A percentile compares a stretch with the other conserved stretches of the same genome.
Evolutionary conservation across 2,888 invertebrate genomes (phyloP).

Genomic region (Coleophora deauratella): DNA sequence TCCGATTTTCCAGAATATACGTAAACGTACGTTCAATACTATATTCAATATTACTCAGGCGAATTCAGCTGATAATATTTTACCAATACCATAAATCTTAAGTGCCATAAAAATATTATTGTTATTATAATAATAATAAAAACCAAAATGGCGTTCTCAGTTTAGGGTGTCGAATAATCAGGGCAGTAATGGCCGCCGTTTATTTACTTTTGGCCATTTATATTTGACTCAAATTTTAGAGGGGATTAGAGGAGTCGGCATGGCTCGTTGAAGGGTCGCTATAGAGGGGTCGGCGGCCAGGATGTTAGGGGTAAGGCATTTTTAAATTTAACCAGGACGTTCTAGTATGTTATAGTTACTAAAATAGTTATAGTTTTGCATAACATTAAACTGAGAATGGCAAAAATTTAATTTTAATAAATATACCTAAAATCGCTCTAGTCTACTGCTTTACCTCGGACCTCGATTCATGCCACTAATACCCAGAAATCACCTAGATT

Average conservation of each 20-base stretch:
- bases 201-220: conserved; percentile 71
- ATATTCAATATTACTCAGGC: too few relatives aligned
- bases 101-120: background rate
- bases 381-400: too few relatives aligned
- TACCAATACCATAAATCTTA: conserved; percentile 28
- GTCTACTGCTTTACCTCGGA: too few relatives aligned
- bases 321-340: background rate
- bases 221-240: conserved; percentile 44
- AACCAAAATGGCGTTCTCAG: conserved; percentile 56
- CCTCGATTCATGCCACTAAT: too few relatives aligned
- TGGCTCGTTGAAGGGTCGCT: conserved; percentile 57
- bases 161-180: conserved; percentile 61
- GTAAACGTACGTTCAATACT: too few relatives aligned
- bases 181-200: conserved; percentile 64
- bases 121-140: conserved; percentile 28
- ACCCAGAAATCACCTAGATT: too few relatives aligned
- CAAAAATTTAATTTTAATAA: too few relatives aligned
- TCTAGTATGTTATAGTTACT: too few relatives aligned
- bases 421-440: too few relatives aligned
- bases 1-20: too few relatives aligned
- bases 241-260: conserved; percentile 17
- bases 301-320: conserved; percentile 16
- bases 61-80: conserved; percentile 6
- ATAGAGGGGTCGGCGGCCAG: conserved; percentile 27
- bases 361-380: too few relatives aligned